Base-by-base conservation (phyloP, 2,113 vertebrate genomes). In the Clarias magur region DNA sequence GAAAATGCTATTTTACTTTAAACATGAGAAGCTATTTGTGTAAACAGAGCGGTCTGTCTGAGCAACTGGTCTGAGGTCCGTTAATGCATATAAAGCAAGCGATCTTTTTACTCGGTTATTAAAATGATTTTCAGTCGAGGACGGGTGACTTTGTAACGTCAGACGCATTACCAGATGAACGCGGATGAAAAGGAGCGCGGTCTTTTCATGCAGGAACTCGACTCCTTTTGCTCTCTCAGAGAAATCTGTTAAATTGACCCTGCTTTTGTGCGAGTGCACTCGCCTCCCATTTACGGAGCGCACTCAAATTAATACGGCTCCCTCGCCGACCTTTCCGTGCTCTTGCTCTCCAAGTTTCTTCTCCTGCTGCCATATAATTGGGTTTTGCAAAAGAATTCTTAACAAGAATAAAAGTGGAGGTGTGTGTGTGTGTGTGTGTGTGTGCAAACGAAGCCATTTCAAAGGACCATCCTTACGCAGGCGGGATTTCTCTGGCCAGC, bases 1-100 rank as follows among this genome's bases (percentile, higher is more conserved):
- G 19, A 80, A 84, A 63, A 87, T 65, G 23, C 57, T 48, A 48
- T 48, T 19, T 42, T 86, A 65, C n/a, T 60, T 80, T 68, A 67
- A 82, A 60, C 16, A 70, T 2, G 48, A 30, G 63, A 23, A 30
- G 3, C 3, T 70, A 65, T 72, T 10, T 16, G 19, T 70, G 65
- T 54, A 70, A 56, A 30, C 65, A 4, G 62, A n/a, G 23, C 23
- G 16, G 73, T 78, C 75, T 1, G 25, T n/a, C 48, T 2, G 13
- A 78, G 13, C 2, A 78, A 78, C 23, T 27, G 5, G 25, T 48
- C 73, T 15, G 27, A n/a, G 73, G 23, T 56, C 13, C 5, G 25
- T 27, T 79, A 27, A 48, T 48, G 48, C 48, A 3, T 79, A 7
- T 27, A n/a, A 25, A 56, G 13, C 75, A 27, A 27, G 16, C n/a